phyloP scores from a whole-genome alignment of 2,797 vertebrate species.

The Diplodus puntazzo region DNA sequence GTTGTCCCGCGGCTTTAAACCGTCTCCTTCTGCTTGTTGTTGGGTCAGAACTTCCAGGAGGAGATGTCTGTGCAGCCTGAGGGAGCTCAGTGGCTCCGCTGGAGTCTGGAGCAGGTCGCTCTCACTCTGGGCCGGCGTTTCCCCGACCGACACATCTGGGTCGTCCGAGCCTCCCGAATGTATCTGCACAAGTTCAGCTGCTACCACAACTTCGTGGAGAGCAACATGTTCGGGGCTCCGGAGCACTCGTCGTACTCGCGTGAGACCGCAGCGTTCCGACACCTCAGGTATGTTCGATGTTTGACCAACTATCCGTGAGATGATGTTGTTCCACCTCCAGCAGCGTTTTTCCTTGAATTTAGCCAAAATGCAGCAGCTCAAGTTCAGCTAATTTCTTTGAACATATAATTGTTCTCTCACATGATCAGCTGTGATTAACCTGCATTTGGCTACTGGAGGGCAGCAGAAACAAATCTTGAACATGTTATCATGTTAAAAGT shows the following conservation, averaged over 20 bases:
- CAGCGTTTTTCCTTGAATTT: too few relatives aligned
- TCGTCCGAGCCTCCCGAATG: conserved; percentile 93
- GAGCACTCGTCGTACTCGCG: conserved; percentile 84
- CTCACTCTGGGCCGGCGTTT: conserved; percentile 89
- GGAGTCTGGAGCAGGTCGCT: conserved; percentile 95
- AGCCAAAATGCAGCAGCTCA: too few relatives aligned
- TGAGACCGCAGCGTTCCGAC: conserved; percentile 89
- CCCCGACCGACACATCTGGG: conserved; percentile 91
- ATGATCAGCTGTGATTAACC: too few relatives aligned
- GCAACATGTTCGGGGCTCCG: conserved; percentile 96
- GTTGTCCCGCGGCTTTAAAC: background rate
- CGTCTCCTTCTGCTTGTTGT: background rate
- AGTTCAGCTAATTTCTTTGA: too few relatives aligned
- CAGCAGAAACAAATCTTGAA: too few relatives aligned
- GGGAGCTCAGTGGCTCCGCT: conserved; percentile 91
- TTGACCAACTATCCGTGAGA: too few relatives aligned
- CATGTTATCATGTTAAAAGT: too few relatives aligned
- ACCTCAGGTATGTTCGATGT: conserved; percentile 85
- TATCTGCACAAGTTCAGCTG: conserved; percentile 99
- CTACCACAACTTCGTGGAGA: conserved; percentile 95
- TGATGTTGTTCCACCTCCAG: too few relatives aligned
- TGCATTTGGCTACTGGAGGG: too few relatives aligned
- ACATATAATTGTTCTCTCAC: too few relatives aligned
- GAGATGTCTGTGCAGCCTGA: conserved; percentile 93
- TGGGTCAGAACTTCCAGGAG: conserved; percentile 92